phyloP scores from a whole-genome alignment of 2,888 invertebrate genomes.

The Pristionchus fissidentatus region DNA sequence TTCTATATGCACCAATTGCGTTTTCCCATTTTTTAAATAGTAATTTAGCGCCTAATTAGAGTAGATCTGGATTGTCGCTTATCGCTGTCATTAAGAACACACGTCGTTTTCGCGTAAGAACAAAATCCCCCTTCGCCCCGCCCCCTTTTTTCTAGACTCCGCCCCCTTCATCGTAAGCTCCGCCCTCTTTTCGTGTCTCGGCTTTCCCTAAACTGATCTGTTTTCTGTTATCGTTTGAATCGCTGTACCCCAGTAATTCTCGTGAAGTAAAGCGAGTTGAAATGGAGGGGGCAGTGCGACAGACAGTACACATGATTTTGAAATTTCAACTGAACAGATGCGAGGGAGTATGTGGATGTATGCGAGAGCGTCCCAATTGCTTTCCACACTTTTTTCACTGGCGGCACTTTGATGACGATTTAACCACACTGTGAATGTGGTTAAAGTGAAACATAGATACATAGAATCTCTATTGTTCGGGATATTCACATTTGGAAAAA shows the following conservation, averaged over 20 bases:
- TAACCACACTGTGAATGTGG: no score
- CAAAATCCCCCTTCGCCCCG: neutral
- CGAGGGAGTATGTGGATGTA: no score
- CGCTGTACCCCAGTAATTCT: neutral
- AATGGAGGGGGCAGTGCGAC: no score
- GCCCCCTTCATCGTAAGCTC: neutral
- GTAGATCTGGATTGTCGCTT: neutral
- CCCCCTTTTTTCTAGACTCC: neutral
- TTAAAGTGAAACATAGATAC: no score
- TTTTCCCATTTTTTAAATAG: conserved; percentile 27
- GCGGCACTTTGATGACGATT: no score
- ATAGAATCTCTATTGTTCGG: no score
- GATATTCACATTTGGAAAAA: no score
- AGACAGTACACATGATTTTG: no score
- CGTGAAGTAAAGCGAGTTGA: conserved; percentile 29
- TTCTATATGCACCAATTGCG: conserved; percentile 27
- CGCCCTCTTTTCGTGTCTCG: conserved; percentile 7
- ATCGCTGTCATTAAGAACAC: conserved; percentile 1
- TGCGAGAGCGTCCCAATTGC: no score
- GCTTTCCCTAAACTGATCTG: conserved; percentile 10
- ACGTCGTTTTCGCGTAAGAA: conserved; percentile 34
- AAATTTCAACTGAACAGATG: no score
- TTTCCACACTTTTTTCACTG: no score
- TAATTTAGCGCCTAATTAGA: conserved; percentile 12
- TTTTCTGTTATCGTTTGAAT: conserved; percentile 27